Percentiles rank a stretch among this genome's conserved stretches.
phyloP scores from a whole-genome alignment of 2,113 vertebrate genomes.

The Phoxinus phoxinus region DNA sequence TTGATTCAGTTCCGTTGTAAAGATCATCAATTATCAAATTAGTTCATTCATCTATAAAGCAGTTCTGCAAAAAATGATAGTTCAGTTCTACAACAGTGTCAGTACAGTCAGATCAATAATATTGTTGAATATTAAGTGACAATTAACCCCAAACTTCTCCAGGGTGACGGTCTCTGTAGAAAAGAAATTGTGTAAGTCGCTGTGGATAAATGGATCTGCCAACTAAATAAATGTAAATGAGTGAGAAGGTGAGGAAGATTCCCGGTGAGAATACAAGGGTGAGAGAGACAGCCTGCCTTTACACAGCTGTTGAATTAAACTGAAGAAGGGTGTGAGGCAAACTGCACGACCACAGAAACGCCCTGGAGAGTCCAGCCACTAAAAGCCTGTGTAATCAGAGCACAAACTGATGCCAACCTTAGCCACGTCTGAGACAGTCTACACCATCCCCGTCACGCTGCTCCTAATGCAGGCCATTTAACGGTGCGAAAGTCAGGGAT shows the following conservation, averaged over 20 bases:
- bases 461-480: constrained; percentile 52
- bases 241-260: background rate
- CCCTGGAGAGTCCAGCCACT: background rate
- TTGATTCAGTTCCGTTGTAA: too few relatives aligned
- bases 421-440: constrained; percentile 19
- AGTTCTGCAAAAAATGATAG: too few relatives aligned
- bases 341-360: constrained; percentile 10
- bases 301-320: constrained; percentile 14
- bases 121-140: too few relatives aligned
- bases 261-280: background rate
- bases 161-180: background rate
- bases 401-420: constrained; percentile 9
- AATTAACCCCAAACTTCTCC: background rate
- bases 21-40: too few relatives aligned
- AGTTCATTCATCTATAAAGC: too few relatives aligned
- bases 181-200: background rate
- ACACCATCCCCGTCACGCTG: constrained; percentile 28
- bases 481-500: constrained; percentile 17
- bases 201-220: background rate
- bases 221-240: background rate
- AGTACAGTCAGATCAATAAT: too few relatives aligned
- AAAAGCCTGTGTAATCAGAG: constrained; percentile 2
- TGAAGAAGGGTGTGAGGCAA: background rate
- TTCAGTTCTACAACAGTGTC: too few relatives aligned
- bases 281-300: constrained; percentile 10